Base-by-base conservation (phyloP, 2,888 invertebrate species). In the Leucophora obtusa region DNA sequence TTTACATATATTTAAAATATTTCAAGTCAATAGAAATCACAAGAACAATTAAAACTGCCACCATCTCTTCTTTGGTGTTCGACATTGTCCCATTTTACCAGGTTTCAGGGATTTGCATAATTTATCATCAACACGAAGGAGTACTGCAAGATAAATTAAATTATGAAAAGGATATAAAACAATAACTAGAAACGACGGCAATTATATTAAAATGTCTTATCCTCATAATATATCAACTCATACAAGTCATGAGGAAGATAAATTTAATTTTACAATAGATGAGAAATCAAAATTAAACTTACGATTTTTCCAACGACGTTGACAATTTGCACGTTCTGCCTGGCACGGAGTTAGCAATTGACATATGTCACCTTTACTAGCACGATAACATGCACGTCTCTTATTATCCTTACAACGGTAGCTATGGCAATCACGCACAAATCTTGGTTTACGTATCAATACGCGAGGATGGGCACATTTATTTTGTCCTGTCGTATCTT, bases 331-430 rank as follows among this genome's bases (percentile, higher is more conserved):
- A 56, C 83, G 82, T 58, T 73, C 53, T 17, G 85, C 86, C 66
- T 84, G 84, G 82, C 88, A 87, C 4, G 70, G 73, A 75, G 85
- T 87, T 76, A 86, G 66, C 74, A 86, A 79, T n/a, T 83, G 81
- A 63, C 70, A 85, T 71, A 78, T 83, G 33, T 84, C 83, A 17
- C 84, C 82, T 24, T 58, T 76, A 47, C 60, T 15, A 59, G 69
- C 60, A 33, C 81, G 68, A 83, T 86, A 86, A 84, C 88, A 88
- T 73, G 71, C 69, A 51, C 60, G 53, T 66, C 82, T 74, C 15
- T 72, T 73, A 59, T 84, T 84, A 17, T 53, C 33, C 51, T 60
- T 35, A 53, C 80, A 79, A 60, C 24, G 51, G 4, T 51, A 66
- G 43, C 58, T 21, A 9, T 68, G 62, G 51, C 83, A 77, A 60